These are phyloP conservation scores for Dicyrtoma fusca DNA, from an alignment of 2,888 invertebrate species.

Conservation along the genomic window DNA sequence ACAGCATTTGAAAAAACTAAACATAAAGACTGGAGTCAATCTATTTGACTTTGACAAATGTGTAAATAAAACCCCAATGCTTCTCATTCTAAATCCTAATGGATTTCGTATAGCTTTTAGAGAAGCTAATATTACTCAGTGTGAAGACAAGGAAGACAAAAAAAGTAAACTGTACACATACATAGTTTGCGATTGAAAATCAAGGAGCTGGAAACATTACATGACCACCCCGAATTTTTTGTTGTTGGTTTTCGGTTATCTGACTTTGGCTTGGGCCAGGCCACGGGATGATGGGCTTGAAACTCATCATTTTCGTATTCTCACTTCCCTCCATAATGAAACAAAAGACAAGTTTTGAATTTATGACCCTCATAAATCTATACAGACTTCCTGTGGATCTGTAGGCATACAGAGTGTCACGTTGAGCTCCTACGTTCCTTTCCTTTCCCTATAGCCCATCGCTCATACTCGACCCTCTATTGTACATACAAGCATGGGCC, in stretches of 20 bases:
- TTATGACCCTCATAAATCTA: constrained; percentile 50
- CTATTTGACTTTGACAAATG: no score
- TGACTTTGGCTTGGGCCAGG: neutral
- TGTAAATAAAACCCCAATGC: no score
- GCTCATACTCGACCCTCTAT: neutral
- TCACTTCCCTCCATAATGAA: constrained; percentile 45
- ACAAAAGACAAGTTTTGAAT: constrained; percentile 51
- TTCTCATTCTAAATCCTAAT: no score
- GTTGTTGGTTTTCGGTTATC: neutral
- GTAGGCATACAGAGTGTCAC: constrained; percentile 21
- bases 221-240: constrained; percentile 34
- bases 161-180: no score
- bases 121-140: no score
- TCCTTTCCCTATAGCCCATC: neutral
- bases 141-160: no score
- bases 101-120: no score
- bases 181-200: neutral
- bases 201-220: neutral
- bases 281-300: constrained; percentile 22
- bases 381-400: constrained; percentile 49
- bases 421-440: constrained; percentile 16
- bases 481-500: neutral
- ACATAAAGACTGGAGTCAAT: no score
- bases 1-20: no score
- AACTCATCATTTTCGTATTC: constrained; percentile 40